phyloP scores from a whole-genome alignment of 2,113 vertebrate genomes.

The Origma solitaria region DNA sequence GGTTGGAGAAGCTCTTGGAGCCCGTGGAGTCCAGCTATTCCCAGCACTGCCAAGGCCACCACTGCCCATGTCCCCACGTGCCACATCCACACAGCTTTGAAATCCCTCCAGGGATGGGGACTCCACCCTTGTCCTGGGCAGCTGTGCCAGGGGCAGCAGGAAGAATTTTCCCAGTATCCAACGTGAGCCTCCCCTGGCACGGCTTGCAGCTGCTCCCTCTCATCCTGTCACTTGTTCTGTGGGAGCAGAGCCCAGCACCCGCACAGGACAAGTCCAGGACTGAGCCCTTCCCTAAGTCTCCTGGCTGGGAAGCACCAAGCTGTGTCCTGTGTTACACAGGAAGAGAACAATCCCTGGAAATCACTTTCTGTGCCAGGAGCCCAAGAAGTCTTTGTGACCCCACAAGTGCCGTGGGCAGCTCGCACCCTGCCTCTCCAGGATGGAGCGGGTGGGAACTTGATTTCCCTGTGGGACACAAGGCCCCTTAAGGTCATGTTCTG shows the following conservation, averaged over 20 bases:
- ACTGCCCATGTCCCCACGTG: background rate
- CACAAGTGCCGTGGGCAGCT: background rate
- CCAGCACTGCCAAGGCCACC: background rate
- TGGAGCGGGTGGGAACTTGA: rapidly evolving
- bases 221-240: rapidly evolving
- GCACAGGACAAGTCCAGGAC: background rate
- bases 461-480: background rate
- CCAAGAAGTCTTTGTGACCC: background rate
- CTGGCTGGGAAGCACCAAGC: background rate
- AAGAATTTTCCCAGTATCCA: background rate
- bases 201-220: background rate
- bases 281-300: rapidly evolving
- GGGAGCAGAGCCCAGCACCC: background rate
- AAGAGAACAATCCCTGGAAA: background rate
- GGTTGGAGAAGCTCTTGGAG: background rate
- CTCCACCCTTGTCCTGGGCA: background rate
- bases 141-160: too few relatives aligned
- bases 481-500: background rate
- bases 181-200: background rate
- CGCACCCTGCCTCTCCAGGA: background rate
- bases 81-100: rapidly evolving
- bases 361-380: background rate
- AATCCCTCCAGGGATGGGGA: background rate
- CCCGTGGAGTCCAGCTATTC: rapidly evolving
- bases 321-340: background rate